Evolutionary conservation across 2,797 vertebrate species (phyloP), one percentile per base, ranked within the genome.

Genomic region (Sarcoramphus papa): DNA sequence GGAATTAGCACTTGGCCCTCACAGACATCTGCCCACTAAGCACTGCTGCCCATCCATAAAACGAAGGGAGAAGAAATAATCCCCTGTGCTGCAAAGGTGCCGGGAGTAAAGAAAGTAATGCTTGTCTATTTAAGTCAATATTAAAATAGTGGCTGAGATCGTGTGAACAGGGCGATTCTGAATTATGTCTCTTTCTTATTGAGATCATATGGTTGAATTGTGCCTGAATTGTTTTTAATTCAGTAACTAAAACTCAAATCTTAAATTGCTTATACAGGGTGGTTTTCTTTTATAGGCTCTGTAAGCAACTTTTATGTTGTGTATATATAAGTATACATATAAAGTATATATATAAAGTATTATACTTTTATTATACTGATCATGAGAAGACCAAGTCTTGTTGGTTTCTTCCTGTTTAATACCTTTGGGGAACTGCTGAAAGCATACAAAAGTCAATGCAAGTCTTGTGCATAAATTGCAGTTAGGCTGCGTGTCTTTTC

Each of bases 221-320:
- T 62, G 28, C 57, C n/a, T 43, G 53, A 80, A 53, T 64, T 91
- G 25, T 31, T 95, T 92, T 88, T 87, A 85, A 79, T 72, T 90
- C 19, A 7, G 7, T 48, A 20, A 72, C 57, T 93, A 30, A 84
- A 94, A 51, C n/a, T 62, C 48, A 21, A 63, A 45, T 47, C 51
- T 92, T 79, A 40, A 70, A 48, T 89, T 74, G 31, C 17, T 50
- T 67, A 4, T 64, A n/a, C 7, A 28, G 30, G 3, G 2, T 60
- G 11, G 21, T 62, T 64, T 79, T 67, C 21, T 74, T 83, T 41
- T 45, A 41, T 25, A 76, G 51, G 18, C 37, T 92, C 21, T 77
- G 17, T 69, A 68, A 78, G 50, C 40, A 87, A 45, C 14, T 41
- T 41, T 37, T 37, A 37, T 37, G 11, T 37, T 37, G 37, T 37